A percentile compares a stretch with the other conserved stretches of the same genome.
phyloP scores from a whole-genome alignment of 92 coral and sea anemone genomes.

The Ricordea florida region DNA sequence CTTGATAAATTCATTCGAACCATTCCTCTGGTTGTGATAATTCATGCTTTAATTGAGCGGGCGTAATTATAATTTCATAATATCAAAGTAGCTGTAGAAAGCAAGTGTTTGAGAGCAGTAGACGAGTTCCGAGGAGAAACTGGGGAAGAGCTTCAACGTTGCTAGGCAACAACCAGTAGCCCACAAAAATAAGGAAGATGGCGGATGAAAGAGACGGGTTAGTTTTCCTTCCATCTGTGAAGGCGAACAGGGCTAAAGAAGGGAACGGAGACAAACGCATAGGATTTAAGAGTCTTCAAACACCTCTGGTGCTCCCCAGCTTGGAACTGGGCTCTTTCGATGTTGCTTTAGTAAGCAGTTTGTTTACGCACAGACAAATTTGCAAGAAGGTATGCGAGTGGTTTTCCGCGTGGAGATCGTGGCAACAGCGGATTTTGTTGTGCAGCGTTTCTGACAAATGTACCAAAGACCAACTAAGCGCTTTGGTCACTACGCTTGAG shows the following conservation, averaged over 20 bases:
- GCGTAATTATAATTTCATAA: too few species aligned
- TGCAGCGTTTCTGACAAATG: constrained; percentile 93
- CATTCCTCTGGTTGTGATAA: too few species aligned
- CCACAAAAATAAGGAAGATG: background rate
- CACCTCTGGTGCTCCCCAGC: constrained; percentile 71
- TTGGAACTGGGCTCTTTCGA: constrained; percentile 69
- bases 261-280: constrained; percentile 34
- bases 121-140: too few species aligned
- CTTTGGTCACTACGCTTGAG: constrained; percentile 83
- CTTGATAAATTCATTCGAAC: too few species aligned
- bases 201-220: constrained; percentile 16
- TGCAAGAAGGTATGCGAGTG: constrained; percentile 90
- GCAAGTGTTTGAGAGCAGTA: too few species aligned
- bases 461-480: constrained; percentile 75
- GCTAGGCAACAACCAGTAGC: background rate
- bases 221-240: constrained; percentile 20
- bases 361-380: constrained; percentile 77
- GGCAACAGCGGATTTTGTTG: constrained; percentile 91
- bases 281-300: constrained; percentile 46
- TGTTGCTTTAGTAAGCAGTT: constrained; percentile 64
- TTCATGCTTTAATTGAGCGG: too few species aligned
- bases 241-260: constrained; percentile 9
- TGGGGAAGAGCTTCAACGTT: too few species aligned
- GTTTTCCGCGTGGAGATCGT: constrained; percentile 88
- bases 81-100: too few species aligned